Evolutionary conservation across 2,797 vertebrate genomes (phyloP).

Genomic region (Channa striata): DNA sequence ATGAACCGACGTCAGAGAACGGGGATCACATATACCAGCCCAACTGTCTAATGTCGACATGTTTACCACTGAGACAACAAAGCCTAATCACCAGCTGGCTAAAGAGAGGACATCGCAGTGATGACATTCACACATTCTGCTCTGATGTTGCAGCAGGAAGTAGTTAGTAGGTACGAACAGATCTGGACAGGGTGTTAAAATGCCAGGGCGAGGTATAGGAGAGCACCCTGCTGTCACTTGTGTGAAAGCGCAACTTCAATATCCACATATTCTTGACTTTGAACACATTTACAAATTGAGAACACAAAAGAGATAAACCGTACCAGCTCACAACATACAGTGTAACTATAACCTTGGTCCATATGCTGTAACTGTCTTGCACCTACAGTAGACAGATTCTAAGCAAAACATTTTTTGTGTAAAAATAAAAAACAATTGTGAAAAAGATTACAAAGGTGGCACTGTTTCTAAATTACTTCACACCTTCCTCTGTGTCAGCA

Average conservation of each 20-base stretch:
- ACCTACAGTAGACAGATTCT: too few relatives aligned
- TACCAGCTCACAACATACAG: not conserved
- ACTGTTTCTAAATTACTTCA: too few relatives aligned
- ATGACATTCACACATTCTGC: slow-evolving; percentile 72
- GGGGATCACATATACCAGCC: slow-evolving; percentile 43
- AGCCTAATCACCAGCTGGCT: slow-evolving; percentile 63
- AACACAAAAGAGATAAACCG: too few relatives aligned
- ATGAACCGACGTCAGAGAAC: slow-evolving; percentile 33
- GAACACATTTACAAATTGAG: too few relatives aligned
- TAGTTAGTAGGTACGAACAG: slow-evolving; percentile 12
- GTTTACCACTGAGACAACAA: slow-evolving; percentile 48
- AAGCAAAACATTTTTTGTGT: too few relatives aligned
- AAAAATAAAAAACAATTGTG: not conserved
- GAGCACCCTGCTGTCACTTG: slow-evolving; percentile 71
- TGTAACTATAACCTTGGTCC: too few relatives aligned
- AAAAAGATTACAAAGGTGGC: too few relatives aligned
- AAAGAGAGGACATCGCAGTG: slow-evolving; percentile 42
- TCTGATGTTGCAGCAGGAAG: slow-evolving; percentile 49
- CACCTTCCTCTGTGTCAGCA: too few relatives aligned
- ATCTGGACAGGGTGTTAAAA: slow-evolving; percentile 12
- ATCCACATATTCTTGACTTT: not conserved
- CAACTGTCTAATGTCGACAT: slow-evolving; percentile 64
- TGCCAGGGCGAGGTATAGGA: slow-evolving; percentile 42
- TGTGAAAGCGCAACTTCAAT: slow-evolving; percentile 34
- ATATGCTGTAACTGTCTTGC: too few relatives aligned